Percentiles rank a stretch among this genome's conserved stretches.
phyloP scores from a whole-genome alignment of 2,113 vertebrate genomes.

The Oncorhynchus clarkii region DNA sequence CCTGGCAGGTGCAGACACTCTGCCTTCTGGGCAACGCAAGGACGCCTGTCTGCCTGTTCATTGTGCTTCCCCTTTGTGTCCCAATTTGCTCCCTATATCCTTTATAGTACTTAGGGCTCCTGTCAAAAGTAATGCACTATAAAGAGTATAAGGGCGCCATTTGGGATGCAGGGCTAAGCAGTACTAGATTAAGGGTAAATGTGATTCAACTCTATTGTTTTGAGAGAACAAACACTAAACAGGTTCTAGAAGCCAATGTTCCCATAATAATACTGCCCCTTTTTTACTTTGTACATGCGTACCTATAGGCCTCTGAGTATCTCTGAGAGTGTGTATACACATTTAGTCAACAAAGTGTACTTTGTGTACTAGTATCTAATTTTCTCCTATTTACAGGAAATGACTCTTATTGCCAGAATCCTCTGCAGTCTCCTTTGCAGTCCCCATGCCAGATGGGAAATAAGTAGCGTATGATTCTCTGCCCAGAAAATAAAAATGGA shows the following conservation, averaged over 20 bases:
- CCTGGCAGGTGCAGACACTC: constrained; percentile 40
- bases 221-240: too few relatives aligned
- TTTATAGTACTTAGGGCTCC: too few relatives aligned
- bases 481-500: not conserved
- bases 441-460: not conserved
- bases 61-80: not conserved
- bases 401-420: not conserved
- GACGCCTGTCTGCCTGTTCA: not conserved
- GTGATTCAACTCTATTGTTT: too few relatives aligned
- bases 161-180: too few relatives aligned
- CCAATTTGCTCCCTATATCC: not conserved
- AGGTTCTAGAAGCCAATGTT: too few relatives aligned
- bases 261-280: too few relatives aligned
- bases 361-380: not conserved
- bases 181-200: too few relatives aligned
- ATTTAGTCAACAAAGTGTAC: not conserved
- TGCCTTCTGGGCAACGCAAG: constrained; percentile 25
- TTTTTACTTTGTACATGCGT: too few relatives aligned
- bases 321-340: not conserved
- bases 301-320: too few relatives aligned
- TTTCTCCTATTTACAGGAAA: not conserved
- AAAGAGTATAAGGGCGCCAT: too few relatives aligned
- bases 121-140: too few relatives aligned
- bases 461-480: not conserved
- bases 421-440: not conserved